Conservation (phyloP, 2,888 invertebrate genomes). For the Caenorhabditis japonica region DNA sequence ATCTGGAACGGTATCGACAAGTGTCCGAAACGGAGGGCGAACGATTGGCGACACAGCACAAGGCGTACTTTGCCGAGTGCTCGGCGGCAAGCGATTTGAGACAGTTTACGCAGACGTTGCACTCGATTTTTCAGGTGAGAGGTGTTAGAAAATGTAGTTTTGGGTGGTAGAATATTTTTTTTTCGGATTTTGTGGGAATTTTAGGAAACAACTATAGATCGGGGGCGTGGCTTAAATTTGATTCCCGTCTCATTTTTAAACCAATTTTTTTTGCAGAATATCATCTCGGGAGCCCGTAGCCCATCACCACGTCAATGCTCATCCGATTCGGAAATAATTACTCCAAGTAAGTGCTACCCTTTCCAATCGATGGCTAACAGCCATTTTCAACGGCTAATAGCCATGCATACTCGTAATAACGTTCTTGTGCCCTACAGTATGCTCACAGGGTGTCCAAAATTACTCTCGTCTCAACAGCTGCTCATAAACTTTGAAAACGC, state of each 20-base stretch:
- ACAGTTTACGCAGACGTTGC: slow-evolving; percentile 62
- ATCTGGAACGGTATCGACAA: slow-evolving; percentile 79
- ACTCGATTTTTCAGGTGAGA: slow-evolving; percentile 58
- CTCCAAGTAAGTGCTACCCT: slow-evolving; percentile 54
- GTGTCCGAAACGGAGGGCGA: slow-evolving; percentile 69
- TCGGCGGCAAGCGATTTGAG: slow-evolving; percentile 62
- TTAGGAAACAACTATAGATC: too few relatives aligned
- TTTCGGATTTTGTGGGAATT: not conserved
- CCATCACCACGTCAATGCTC: slow-evolving; percentile 70
- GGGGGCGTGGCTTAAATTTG: too few relatives aligned
- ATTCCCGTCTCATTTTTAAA: not conserved
- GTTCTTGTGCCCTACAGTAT: too few relatives aligned
- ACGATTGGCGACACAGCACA: slow-evolving; percentile 62
- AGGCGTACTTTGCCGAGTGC: slow-evolving; percentile 66
- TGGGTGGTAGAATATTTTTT: too few relatives aligned
- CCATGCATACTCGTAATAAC: too few relatives aligned
- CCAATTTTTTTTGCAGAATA: slow-evolving; percentile 44
- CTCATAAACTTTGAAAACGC: too few relatives aligned
- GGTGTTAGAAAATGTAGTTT: too few relatives aligned
- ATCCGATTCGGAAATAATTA: slow-evolving; percentile 69
- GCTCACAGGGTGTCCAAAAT: too few relatives aligned
- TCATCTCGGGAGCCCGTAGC: slow-evolving; percentile 63
- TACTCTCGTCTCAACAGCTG: too few relatives aligned
- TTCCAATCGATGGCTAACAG: too few relatives aligned
- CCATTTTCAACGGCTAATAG: too few relatives aligned